Evolutionary conservation across 2,113 vertebrate species (phyloP).

Genomic region (Sarotherodon lohbergeri): DNA sequence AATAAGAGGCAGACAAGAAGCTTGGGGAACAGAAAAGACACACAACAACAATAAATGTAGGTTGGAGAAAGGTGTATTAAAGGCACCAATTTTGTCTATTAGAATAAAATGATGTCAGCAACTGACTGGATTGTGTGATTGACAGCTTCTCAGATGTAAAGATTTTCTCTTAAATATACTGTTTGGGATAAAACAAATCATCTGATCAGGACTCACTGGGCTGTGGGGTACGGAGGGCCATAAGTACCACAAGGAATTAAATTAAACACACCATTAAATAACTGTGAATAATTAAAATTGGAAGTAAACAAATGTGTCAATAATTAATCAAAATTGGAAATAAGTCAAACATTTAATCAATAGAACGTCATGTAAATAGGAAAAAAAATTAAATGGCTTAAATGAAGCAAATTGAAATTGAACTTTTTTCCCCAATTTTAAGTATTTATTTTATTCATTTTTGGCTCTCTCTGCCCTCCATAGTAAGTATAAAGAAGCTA

Average conservation of each 20-base stretch:
- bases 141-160: neutral
- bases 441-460: neutral
- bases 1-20: neutral
- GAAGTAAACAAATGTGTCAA: neutral
- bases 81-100: neutral
- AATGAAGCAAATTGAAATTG: neutral
- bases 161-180: neutral
- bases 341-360: neutral
- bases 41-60: neutral
- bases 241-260: neutral
- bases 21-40: neutral
- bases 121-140: neutral
- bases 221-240: neutral
- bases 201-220: neutral
- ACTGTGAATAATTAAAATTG: neutral
- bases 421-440: neutral
- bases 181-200: neutral
- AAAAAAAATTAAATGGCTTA: neutral
- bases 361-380: neutral
- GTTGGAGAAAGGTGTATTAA: neutral
- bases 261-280: neutral
- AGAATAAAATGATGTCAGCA: too few relatives aligned
- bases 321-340: neutral
- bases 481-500: accelerated
- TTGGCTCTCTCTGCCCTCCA: neutral